Evolutionary conservation across 2,888 invertebrate genomes (phyloP), one percentile per base, ranked within the genome.

Genomic region (Andrena bicolor): DNA sequence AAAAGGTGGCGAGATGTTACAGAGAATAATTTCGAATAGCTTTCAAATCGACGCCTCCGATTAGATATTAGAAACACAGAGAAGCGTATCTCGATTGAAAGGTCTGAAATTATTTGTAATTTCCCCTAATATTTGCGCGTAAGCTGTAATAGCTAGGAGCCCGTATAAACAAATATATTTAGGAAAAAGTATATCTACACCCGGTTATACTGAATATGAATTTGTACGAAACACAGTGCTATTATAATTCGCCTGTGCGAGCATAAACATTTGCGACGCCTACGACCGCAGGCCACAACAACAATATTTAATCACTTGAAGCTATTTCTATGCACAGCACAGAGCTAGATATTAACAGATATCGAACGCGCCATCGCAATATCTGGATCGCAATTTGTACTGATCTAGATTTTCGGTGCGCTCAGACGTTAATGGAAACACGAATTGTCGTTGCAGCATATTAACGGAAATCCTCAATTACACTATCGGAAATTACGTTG

Each of bases 401-500:
- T 20, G 65, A 41, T 58, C 61, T 16, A 41, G 35, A 61, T 35
- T 76, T 69, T 69, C 69, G 61, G 23, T 51, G 32, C 48, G 16
- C 35, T 61, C 41, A 71, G 53, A 66, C 32, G 61, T 72, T 77
- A 77, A 77, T 72, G 72, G 71, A 77, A 66, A 51, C 72, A 49
- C 49, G 58, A 58, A 26, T 26, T 64, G 66, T 66, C 66, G 66
- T 49, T 66, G 30, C 41, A 28, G 63, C 63, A 63, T 53, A 68
- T 76, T 56, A 76, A 41, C 23, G 56, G 76, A 68, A 69, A 76
- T 76, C 56, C 53, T 66, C 56, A 69, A 70, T 76, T 69, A 71
- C 72, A 72, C 66, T 77, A 71, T 72, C 71, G 66, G 61, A 32
- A 71, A 77, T 72, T 65, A 61, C 58, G 48, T 58, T 64, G 72